Evolutionary conservation across 2,113 vertebrate species (phyloP), one percentile per base, ranked within the genome.

Genomic region (Psephotus haematonotus): DNA sequence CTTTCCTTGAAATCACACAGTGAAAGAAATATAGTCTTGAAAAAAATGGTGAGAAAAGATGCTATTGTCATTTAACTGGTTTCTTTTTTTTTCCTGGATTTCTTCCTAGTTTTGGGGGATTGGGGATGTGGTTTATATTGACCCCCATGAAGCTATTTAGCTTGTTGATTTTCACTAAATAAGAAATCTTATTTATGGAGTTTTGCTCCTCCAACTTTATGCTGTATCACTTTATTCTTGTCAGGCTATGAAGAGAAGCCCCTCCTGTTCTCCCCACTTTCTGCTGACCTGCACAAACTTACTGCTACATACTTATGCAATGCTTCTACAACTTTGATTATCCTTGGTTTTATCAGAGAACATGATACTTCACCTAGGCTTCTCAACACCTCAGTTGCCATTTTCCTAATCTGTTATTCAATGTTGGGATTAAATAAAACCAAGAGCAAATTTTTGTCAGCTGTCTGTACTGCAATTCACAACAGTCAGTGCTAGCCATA

Each of bases 91-190:
- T 85, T 29, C 24, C 29, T 52, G 13, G 9, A 43, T 60, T 52
- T 59, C 43, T 35, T 6, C n/a, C 4, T 8, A 1, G 1, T 33
- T 62, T 88, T 22, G 3, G 9, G 5, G 2, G 3, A 2, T 5
- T 62, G 9, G 4, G 39, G 6, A 7, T 16, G 14, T 53, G 13
- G 28, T 77, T 84, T 64, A 72, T 69, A 76, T 20, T 35, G n/a
- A 62, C 31, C 16, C 53, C 33, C 62, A 33, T 23, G 77, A 82
- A 25, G 35, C 29, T 71, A 25, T 69, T 60, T 70, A 24, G 7
- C 15, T 23, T 44, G 24, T 15, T 3, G 37, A 52, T 82, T 83
- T 90, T 77, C 55, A 77, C 2, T 23, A 20, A 65, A 9, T 28
- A 59, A 47, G 13, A 76, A 35, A 64, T 75, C 68, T 59, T 59